phyloP scores from a whole-genome alignment of 2,888 invertebrate genomes.

The Heteromurus nitidus region DNA sequence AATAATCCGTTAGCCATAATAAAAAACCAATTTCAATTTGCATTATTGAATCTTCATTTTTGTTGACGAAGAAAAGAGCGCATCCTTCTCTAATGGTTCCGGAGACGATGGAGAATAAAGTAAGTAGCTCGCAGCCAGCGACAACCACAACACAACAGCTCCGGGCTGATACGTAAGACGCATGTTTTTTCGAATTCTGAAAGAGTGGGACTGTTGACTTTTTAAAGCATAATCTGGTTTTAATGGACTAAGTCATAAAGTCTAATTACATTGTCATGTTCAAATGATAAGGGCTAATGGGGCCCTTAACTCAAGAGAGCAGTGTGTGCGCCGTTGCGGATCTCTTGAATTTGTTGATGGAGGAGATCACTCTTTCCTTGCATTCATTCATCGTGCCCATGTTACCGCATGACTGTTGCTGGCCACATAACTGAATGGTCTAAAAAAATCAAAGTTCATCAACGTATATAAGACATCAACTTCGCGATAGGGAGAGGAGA shows the following conservation, averaged over 20 bases:
- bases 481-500: conserved; percentile 23
- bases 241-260: conserved; percentile 67
- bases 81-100: conserved; percentile 29
- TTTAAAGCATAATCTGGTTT: conserved; percentile 64
- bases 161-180: no score
- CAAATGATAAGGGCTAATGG: conserved; percentile 60
- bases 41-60: conserved; percentile 54
- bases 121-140: no score
- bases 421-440: conserved; percentile 26
- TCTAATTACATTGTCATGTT: conserved; percentile 69
- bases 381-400: neutral
- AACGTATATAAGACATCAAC: conserved; percentile 11
- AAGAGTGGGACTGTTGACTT: neutral
- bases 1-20: conserved; percentile 63
- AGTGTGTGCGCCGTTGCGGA: no score
- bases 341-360: conserved; percentile 5
- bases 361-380: no score
- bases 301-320: conserved; percentile 47
- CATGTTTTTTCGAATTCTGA: no score
- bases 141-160: no score
- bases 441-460: conserved; percentile 18
- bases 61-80: conserved; percentile 16
- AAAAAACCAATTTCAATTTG: conserved; percentile 64
- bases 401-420: neutral
- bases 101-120: conserved; percentile 45